Base-by-base conservation (phyloP, 2,888 invertebrate species). In the Melinaea marsaeus region DNA sequence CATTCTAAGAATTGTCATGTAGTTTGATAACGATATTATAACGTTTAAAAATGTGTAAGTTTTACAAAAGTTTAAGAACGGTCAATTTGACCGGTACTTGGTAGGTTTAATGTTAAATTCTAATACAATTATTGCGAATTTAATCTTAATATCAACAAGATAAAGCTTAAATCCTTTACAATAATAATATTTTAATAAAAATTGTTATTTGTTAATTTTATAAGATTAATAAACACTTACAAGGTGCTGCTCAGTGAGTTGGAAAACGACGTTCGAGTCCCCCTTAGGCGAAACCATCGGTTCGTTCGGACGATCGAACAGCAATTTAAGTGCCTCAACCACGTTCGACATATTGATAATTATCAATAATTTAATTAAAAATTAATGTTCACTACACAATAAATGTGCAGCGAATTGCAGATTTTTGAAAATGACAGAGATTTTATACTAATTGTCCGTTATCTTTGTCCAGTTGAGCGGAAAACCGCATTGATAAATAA, bases 291-390 rank as follows among this genome's bases (percentile, higher is more conserved):
- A 89, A 69, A 93, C 92, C 61, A 93, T 79, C 0, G 93, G 91
- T 75, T 94, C 94, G 48, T 87, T 84, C 0, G 93, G 93, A 42
- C 94, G 90, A 74, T 94, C 93, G 74, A 92, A 93, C 69, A 94
- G 79, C 63, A 90, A 78, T 66, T 75, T 67, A 11, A 92, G 72
- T 71, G 77, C 79, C 6, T 79, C 69, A 0, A 62, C 47, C 2
- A 80, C 63, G 64, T 80, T 67, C 7, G 78, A 67, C 88, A 88
- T 90, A 74, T 75, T 81, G 37, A 59, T 33, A 55, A 3, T 48
- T 35, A 37, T 42, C 13, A 22, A 22, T 55, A 68, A 56, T 55
- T 58, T 67, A 66, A 56, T 62, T 55, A 51, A 69, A 58, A 62
- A 66, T 42, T 51, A 51, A 51, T 32, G 51, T 22, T 51, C 32